These are phyloP conservation scores for Acleris holmiana DNA, from an alignment of 2,888 invertebrate species.

Conservation along the genomic window DNA sequence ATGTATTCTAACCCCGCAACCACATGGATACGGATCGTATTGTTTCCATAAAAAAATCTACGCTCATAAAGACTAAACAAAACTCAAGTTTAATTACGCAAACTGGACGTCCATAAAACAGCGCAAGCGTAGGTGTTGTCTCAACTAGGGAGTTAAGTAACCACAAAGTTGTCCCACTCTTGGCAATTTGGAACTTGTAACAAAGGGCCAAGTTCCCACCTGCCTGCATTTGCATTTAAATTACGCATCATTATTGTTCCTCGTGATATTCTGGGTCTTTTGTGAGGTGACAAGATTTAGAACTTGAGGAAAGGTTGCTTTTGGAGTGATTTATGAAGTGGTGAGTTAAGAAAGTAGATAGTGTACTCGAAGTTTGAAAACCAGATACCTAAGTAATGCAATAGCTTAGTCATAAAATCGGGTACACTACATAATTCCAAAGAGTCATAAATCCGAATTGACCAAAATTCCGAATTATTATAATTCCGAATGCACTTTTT, in stretches of 20 bases:
- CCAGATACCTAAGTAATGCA: too few species aligned
- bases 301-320: constrained; percentile 6
- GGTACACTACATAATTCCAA: too few species aligned
- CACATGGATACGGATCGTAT: too few species aligned
- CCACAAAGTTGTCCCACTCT: constrained; percentile 29
- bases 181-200: constrained; percentile 36
- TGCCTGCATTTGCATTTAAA: constrained; percentile 36
- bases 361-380: too few species aligned
- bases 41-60: too few species aligned
- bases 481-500: too few species aligned
- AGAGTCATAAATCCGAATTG: too few species aligned
- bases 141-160: constrained; percentile 29
- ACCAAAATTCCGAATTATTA: too few species aligned
- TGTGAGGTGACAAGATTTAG: constrained; percentile 25
- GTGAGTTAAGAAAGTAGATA: too few species aligned
- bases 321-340: neutral
- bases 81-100: constrained; percentile 30
- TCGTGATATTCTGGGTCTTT: constrained; percentile 29
- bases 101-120: constrained; percentile 33
- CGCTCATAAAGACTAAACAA: neutral
- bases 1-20: too few species aligned
- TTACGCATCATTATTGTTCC: constrained; percentile 37
- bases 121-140: constrained; percentile 28
- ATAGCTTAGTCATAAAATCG: too few species aligned
- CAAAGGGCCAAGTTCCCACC: constrained; percentile 34